Conservation (phyloP, 2,888 invertebrate genomes). For the Gastracanthus pulcherrimus region DNA sequence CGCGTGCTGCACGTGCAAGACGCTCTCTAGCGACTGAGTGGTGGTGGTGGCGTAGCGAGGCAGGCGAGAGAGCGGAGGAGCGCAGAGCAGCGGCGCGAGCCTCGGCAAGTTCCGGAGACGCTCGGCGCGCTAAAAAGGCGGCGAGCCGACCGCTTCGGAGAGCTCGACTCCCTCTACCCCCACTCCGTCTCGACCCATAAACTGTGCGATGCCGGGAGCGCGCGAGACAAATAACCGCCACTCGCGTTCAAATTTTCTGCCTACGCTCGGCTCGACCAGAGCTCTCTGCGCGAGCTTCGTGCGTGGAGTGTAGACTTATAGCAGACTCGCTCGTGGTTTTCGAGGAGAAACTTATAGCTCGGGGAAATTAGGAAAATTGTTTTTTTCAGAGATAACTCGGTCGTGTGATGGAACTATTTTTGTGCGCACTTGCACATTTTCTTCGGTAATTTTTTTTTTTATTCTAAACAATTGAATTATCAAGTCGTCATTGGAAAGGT, state of each 20-base stretch:
- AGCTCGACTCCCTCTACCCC: neutral
- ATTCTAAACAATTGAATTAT: too few relatives aligned
- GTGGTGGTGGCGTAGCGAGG: slow-evolving; percentile 52
- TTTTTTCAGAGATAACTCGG: too few relatives aligned
- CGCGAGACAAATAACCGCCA: too few relatives aligned
- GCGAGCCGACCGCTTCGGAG: slow-evolving; percentile 46
- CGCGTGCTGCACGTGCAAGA: slow-evolving; percentile 66
- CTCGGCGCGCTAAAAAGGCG: slow-evolving; percentile 56
- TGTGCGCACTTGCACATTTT: too few relatives aligned
- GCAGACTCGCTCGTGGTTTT: too few relatives aligned
- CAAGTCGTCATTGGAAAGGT: too few relatives aligned
- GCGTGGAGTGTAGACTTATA: neutral
- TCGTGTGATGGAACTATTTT: too few relatives aligned
- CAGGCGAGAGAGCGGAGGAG: neutral
- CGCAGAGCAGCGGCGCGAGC: neutral
- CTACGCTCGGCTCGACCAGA: slow-evolving; percentile 26
- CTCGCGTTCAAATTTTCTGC: slow-evolving; percentile 55
- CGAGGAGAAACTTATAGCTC: too few relatives aligned
- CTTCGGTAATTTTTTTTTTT: too few relatives aligned
- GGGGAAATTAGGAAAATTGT: too few relatives aligned
- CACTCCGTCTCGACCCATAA: too few relatives aligned
- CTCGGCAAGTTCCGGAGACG: slow-evolving; percentile 59
- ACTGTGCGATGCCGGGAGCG: too few relatives aligned
- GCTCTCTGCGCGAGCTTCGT: neutral
- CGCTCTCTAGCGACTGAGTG: slow-evolving; percentile 74